phyloP scores from a whole-genome alignment of 2,113 vertebrate species.

The Rhinichthys klamathensis region DNA sequence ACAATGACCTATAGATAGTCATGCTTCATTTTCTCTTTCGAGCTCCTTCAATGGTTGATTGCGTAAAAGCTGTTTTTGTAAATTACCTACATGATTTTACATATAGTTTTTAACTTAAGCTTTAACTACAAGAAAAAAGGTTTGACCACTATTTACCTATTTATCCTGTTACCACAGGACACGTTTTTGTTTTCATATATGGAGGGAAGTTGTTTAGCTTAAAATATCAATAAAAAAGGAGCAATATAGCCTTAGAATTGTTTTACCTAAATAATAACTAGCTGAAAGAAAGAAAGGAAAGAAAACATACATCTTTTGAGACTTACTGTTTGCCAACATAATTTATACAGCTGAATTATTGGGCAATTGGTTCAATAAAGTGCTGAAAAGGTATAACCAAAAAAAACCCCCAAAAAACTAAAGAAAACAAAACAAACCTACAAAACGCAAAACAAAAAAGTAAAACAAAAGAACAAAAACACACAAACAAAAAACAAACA shows the following conservation, averaged over 20 bases:
- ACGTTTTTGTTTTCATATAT: background rate
- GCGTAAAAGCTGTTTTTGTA: background rate
- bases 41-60: background rate
- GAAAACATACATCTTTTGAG: background rate
- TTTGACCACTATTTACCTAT: background rate
- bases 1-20: conserved; percentile 12
- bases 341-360: background rate
- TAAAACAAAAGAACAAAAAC: background rate
- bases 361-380: background rate
- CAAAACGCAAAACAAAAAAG: background rate
- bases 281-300: background rate
- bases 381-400: background rate
- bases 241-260: background rate
- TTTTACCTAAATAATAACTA: background rate
- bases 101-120: too few relatives aligned
- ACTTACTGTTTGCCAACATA: background rate
- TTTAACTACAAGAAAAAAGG: background rate
- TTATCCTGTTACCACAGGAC: background rate
- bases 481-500: background rate
- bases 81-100: background rate
- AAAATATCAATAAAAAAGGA: conserved; percentile 1
- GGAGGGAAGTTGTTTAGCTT: background rate
- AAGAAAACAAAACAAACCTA: background rate
- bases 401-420: background rate
- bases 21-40: background rate